phyloP scores from a whole-genome alignment of 2,113 vertebrate genomes.

The Cervus canadensis region DNA sequence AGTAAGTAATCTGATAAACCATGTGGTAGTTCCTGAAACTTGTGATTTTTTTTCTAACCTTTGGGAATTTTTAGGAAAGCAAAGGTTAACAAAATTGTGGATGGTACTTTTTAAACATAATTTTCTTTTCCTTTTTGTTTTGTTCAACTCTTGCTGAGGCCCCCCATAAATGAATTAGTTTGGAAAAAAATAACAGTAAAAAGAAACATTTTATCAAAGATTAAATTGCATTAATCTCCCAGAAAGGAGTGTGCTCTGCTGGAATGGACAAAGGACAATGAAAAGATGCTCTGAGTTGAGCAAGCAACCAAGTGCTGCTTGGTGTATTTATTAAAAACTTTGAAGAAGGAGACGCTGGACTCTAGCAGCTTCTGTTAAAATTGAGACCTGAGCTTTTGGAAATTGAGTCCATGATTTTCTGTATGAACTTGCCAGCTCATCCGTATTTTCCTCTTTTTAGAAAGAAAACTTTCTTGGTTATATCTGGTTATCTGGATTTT shows the following conservation, averaged over 20 bases:
- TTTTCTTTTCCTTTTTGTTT: neutral
- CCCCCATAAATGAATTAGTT: neutral
- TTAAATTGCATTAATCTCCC: neutral
- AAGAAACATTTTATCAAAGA: neutral
- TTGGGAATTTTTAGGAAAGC: neutral
- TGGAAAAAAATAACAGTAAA: neutral
- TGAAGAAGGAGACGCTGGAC: neutral
- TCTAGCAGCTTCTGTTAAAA: neutral
- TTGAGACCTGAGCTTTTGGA: neutral
- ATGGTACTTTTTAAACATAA: neutral
- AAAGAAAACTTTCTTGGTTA: neutral
- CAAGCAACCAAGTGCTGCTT: neutral
- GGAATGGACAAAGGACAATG: slow-evolving; percentile 40
- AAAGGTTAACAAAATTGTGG: slow-evolving; percentile 33
- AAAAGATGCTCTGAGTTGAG: neutral
- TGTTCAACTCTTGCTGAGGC: slow-evolving; percentile 12
- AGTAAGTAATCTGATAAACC: slow-evolving; percentile 19
- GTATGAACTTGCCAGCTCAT: neutral
- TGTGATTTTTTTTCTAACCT: slow-evolving; percentile 11
- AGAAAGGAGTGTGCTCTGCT: neutral
- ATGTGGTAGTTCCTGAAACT: neutral
- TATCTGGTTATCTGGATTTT: neutral
- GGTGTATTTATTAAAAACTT: slow-evolving; percentile 7
- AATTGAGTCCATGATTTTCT: neutral
- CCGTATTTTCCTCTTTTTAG: neutral